phyloP scores from a whole-genome alignment of 1,140 invertebrate species.

The Alviniconcha marisindica region DNA sequence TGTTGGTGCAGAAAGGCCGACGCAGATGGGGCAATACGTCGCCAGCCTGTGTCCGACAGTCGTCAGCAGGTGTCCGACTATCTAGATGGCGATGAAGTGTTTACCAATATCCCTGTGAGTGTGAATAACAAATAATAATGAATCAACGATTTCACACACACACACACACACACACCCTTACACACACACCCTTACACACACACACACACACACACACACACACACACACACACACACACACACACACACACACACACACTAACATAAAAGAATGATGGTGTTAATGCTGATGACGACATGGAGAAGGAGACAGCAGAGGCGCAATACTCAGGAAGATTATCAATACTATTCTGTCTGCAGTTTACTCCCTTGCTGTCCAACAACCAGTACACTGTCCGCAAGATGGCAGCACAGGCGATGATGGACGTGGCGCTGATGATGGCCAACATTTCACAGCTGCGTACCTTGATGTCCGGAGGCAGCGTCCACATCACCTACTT shows the following conservation, averaged over 20 bases:
- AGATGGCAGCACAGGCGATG: slow-evolving; percentile 48
- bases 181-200: not conserved
- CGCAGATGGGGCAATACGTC: too few relatives aligned
- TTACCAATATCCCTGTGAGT: not conserved
- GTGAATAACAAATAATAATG: too few relatives aligned
- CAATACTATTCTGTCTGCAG: slow-evolving; percentile 1
- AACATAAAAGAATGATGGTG: not conserved
- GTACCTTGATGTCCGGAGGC: slow-evolving; percentile 42
- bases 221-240: not conserved
- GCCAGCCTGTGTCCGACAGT: too few relatives aligned
- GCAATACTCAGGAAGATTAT: not conserved
- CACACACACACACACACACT: not conserved
- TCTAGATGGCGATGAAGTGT: not conserved
- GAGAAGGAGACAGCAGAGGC: too few relatives aligned
- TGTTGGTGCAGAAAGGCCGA: too few relatives aligned
- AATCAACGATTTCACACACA: too few relatives aligned
- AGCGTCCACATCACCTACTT: not conserved
- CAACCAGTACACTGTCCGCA: slow-evolving; percentile 48
- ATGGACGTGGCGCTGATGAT: slow-evolving; percentile 54
- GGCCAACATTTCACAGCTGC: slow-evolving; percentile 52
- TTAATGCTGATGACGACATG: too few relatives aligned
- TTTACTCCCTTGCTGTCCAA: slow-evolving; percentile 36
- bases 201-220: not conserved
- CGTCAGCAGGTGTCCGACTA: too few relatives aligned
- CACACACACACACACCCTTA: too few relatives aligned